phyloP scores from a whole-genome alignment of 2,888 invertebrate genomes.

The Pollenia amentaria region DNA sequence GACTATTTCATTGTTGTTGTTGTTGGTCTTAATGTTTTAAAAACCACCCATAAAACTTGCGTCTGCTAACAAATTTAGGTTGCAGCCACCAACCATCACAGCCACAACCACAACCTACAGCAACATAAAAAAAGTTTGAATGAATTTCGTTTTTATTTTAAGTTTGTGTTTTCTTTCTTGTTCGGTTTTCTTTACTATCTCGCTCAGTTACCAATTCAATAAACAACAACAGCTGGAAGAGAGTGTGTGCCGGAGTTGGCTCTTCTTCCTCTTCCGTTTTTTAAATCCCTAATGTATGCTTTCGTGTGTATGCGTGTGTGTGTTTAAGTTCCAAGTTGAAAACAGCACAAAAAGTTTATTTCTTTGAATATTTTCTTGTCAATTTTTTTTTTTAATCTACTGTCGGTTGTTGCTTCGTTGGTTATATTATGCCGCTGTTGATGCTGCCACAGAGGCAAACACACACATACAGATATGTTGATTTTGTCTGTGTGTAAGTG shows the following conservation, averaged over 20 bases:
- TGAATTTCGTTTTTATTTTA: slow-evolving; percentile 75
- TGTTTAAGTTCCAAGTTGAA: not conserved
- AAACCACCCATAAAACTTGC: slow-evolving; percentile 57
- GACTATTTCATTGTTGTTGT: slow-evolving; percentile 4
- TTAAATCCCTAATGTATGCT: not conserved
- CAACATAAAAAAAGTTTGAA: slow-evolving; percentile 80
- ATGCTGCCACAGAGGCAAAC: not conserved
- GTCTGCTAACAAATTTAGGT: slow-evolving; percentile 65
- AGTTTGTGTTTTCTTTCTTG: not conserved
- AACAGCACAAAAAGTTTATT: slow-evolving; percentile 16
- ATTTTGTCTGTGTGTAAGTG: not conserved
- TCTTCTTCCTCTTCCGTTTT: slow-evolving; percentile 24
- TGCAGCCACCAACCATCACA: slow-evolving; percentile 61
- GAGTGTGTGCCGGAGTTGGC: not conserved
- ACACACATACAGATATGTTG: not conserved
- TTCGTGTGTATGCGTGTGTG: not conserved
- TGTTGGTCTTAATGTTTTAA: slow-evolving; percentile 23
- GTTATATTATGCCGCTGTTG: slow-evolving; percentile 1
- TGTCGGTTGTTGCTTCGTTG: slow-evolving; percentile 47
- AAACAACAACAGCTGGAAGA: not conserved
- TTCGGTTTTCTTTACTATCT: not conserved
- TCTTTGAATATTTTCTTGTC: slow-evolving; percentile 29
- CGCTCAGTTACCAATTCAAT: not conserved
- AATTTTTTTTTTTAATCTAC: slow-evolving; percentile 37
- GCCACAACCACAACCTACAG: slow-evolving; percentile 81